Percentiles rank a stretch among this genome's conserved stretches.
These are phyloP conservation scores for Lophochroa leadbeateri DNA, from an alignment of 2,113 vertebrate species.

Conservation along the genomic window DNA sequence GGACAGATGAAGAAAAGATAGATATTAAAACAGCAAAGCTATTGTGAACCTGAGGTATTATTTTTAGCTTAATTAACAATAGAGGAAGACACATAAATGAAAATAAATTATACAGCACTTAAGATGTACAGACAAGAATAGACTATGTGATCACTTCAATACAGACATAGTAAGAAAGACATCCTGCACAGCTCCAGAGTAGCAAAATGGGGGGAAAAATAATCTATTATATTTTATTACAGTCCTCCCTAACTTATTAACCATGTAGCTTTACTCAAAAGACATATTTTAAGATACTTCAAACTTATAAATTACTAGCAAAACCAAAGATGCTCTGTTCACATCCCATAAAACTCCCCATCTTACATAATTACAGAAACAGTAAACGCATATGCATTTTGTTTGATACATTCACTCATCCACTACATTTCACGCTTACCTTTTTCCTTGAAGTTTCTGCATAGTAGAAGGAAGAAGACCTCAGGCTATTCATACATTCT, in stretches of 20 bases:
- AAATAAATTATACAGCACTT: not conserved
- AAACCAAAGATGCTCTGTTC: not conserved
- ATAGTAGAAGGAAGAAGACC: not conserved
- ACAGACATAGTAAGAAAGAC: not conserved
- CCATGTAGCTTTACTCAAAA: not conserved
- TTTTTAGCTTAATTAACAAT: constrained; percentile 40
- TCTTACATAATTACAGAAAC: not conserved
- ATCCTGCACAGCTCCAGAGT: not conserved
- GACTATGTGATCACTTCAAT: not conserved
- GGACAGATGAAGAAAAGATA: not conserved
- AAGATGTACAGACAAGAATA: not conserved
- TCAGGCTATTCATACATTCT: not conserved
- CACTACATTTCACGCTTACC: not conserved
- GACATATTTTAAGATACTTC: not conserved
- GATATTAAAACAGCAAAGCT: constrained; percentile 16
- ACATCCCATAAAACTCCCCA: not conserved
- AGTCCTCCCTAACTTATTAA: not conserved
- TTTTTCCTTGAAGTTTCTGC: not conserved
- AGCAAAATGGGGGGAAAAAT: not conserved
- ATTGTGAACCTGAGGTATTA: not conserved
- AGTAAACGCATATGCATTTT: not conserved
- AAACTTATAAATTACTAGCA: not conserved
- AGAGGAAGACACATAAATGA: not conserved
- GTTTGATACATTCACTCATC: not conserved
- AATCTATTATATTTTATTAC: not conserved